Conservation (phyloP, 2,113 vertebrate species). For the Glareola pratincola region DNA sequence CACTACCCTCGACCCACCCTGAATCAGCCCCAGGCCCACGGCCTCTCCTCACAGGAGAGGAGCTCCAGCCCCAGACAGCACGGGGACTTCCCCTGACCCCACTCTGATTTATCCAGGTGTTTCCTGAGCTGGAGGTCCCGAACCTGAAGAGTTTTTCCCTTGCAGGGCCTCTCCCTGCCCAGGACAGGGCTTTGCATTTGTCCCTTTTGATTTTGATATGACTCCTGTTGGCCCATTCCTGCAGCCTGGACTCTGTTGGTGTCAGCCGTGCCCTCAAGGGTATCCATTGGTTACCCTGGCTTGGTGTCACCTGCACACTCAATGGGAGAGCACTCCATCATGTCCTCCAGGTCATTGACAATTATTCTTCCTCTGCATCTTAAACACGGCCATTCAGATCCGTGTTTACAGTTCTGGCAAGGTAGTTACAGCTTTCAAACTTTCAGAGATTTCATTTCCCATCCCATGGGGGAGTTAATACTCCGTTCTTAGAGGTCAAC, state of each 20-base stretch:
- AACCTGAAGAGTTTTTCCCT: background rate
- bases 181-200: background rate
- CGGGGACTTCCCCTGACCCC: rapidly evolving
- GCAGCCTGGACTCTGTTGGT: background rate
- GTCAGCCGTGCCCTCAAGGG: background rate
- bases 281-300: background rate
- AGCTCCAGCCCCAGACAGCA: rapidly evolving
- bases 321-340: background rate
- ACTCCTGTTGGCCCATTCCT: background rate
- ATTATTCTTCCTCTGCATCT: background rate
- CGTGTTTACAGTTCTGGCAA: background rate
- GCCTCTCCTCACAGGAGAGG: background rate
- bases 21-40: background rate
- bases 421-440: background rate
- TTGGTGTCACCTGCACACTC: background rate
- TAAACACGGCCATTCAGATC: background rate
- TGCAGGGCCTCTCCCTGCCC: background rate
- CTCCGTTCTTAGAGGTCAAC: background rate
- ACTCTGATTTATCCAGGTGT: background rate
- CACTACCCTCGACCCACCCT: background rate
- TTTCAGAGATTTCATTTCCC: background rate
- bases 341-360: background rate
- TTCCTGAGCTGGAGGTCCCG: background rate
- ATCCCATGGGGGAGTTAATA: background rate
- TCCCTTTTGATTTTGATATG: background rate